Base-by-base conservation (phyloP, 1,140 invertebrate species). In the Linepithema humile region DNA sequence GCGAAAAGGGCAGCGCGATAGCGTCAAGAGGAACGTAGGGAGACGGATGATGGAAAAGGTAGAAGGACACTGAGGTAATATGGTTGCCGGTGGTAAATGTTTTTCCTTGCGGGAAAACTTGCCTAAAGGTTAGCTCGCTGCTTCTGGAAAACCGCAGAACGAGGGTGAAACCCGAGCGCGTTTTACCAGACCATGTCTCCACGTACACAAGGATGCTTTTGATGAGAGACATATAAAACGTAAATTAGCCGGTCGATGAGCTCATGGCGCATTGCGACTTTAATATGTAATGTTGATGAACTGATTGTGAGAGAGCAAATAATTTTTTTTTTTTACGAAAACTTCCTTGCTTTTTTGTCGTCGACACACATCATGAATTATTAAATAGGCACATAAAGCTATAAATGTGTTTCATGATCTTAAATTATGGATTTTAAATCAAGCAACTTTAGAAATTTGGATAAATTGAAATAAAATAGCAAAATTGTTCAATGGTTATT, bases 171-270 rank as follows among this genome's bases (percentile, higher is more conserved):
- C 64, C n/a, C 23, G 57, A 35, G 29, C 67, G 53, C 65, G 69
- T 78, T 65, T 38, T n/a, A 82, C n/a, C 69, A 55, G 67, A 65
- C 35, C 57, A 20, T 72, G 77, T 78, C 40, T 78, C 20, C 53
- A n/a, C 74, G 12, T 87, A 70, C 59, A 74, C 82, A 83, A 88
- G 62, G 67, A n/a, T n/a, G 84, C 60, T 43, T 57, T 86, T 91
- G 85, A 91, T 91, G 89, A 88, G 90, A 90, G 88, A 64, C 62
- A 72, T 87, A 88, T 91, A 85, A 91, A 91, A 89, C 82, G 77
- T 84, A 87, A 91, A 91, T 85, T 85, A 85, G 26, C 53, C 29
- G 45, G 7, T 50, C 32, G 50, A 82, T 74, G 55, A 26, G 26
- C 20, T 2, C 40, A 6, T 1, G 17, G 17, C 57, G 35, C 29